Conservation (phyloP, 2,113 vertebrate species). For the Neogale vison region DNA sequence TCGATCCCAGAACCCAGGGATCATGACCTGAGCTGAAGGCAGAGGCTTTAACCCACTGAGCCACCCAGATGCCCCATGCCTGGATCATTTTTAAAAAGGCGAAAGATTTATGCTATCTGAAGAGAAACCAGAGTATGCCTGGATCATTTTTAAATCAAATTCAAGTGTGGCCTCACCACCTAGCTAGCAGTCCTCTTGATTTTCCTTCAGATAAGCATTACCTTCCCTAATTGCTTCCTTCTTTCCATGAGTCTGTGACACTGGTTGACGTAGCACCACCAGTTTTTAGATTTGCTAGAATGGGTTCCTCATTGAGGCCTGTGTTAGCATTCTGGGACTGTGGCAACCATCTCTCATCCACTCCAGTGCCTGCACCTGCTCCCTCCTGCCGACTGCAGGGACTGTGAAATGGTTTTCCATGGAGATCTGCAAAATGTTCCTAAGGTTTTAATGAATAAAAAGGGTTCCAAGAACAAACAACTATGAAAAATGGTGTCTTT, state of each 20-base stretch:
- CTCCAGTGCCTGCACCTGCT: not conserved
- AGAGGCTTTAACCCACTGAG: too few relatives aligned
- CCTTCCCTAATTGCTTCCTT: not conserved
- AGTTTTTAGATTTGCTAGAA: not conserved
- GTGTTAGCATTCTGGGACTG: not conserved
- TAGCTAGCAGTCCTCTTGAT: not conserved
- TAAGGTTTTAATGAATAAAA: slow-evolving; percentile 47
- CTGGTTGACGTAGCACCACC: not conserved
- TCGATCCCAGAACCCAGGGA: too few relatives aligned
- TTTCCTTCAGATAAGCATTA: not conserved
- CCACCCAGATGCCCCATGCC: too few relatives aligned
- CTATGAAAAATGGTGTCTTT: slow-evolving; percentile 46
- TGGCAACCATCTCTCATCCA: not conserved
- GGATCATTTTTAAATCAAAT: not conserved
- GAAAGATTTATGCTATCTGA: too few relatives aligned
- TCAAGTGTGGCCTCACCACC: not conserved
- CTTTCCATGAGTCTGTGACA: not conserved
- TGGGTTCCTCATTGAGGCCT: not conserved
- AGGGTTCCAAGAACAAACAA: slow-evolving; percentile 22
- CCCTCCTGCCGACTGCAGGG: not conserved
- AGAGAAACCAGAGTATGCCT: too few relatives aligned
- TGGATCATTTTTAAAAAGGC: too few relatives aligned
- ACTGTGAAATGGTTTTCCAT: slow-evolving; percentile 12
- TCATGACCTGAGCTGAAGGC: too few relatives aligned
- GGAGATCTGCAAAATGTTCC: not conserved